Evolutionary conservation across 2,113 vertebrate species (phyloP), one percentile per base, ranked within the genome.

Genomic region (Diphyllodes magnificus): DNA sequence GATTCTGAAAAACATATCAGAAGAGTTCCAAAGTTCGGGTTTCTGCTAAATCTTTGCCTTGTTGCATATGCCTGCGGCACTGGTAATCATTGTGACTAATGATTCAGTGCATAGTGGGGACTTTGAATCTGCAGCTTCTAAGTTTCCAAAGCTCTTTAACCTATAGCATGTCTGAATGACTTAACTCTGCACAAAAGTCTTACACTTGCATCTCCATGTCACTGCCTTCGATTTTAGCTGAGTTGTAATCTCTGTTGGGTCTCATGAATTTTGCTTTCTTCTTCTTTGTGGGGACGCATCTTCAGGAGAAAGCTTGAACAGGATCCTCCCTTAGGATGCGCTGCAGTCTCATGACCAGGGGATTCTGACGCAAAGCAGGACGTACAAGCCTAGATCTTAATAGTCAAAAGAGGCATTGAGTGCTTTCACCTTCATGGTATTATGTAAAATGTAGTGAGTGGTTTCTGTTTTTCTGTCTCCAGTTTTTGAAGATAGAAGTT

Each of bases 31-130:
- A 77, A 87, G 76, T 88, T 90, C 45, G 77, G 40, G 40, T 49
- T 82, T 87, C 45, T 85, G 61, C 69, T 61, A 72, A 28, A 13
- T 65, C 51, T 73, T 90, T 73, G 25, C 53, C 19, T 65, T 69
- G 19, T 57, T 91, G 59, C 3, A 1, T 78, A n/a, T 0, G 0
- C 19, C 88, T 66, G 44, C 50, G 54, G 3, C 60, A 30, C 37
- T 3, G 3, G 12, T 71, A 40, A 13, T 90, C 42, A 15, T 57
- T 40, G 44, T 87, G 47, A 75, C 51, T 80, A 47, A 76, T 75
- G 33, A 54, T 66, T 91, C 47, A 27, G 35, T 44, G 33, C 27
- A 4, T 5, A 35, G 27, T n/a, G 28, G 31, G 57, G 40, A 78
- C 83, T 91, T 95, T 59, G 88, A 77, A 71, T 91, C 18, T 15